Conservation (phyloP, 2,797 vertebrate species). For the Notoglanidium macrostoma region DNA sequence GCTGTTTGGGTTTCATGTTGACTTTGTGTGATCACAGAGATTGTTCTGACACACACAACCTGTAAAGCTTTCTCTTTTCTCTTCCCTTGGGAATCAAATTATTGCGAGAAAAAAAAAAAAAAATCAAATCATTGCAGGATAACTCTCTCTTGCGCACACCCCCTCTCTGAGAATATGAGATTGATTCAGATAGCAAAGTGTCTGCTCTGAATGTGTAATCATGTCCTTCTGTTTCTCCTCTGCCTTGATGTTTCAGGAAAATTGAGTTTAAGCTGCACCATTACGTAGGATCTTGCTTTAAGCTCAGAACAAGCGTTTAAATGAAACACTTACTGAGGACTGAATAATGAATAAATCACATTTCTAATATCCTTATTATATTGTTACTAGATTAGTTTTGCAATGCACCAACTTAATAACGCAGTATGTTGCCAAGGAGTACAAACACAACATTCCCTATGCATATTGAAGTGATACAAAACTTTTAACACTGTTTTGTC, state of each 20-base stretch:
- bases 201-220: conserved; percentile 64
- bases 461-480: not conserved
- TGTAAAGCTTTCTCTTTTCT: conserved; percentile 55
- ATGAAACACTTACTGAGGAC: conserved; percentile 14
- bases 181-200: conserved; percentile 64
- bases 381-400: not conserved
- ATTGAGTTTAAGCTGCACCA: conserved; percentile 31
- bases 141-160: conserved; percentile 27
- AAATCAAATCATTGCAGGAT: conserved; percentile 44
- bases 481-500: not conserved
- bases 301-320: conserved; percentile 3
- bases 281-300: conserved; percentile 20
- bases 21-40: conserved; percentile 58
- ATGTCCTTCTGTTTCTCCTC: conserved; percentile 57
- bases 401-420: not conserved
- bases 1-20: conserved; percentile 49
- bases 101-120: conserved; percentile 59
- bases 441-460: not conserved
- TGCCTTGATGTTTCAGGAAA: conserved; percentile 43
- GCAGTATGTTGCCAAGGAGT: not conserved
- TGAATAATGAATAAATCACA: conserved; percentile 9
- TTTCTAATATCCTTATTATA: conserved; percentile 1
- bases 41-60: conserved; percentile 64
- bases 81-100: conserved; percentile 65
- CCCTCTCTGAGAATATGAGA: conserved; percentile 68